These are phyloP conservation scores for Ochropacha duplaris DNA, from an alignment of 2,888 invertebrate genomes.

Conservation along the genomic window DNA sequence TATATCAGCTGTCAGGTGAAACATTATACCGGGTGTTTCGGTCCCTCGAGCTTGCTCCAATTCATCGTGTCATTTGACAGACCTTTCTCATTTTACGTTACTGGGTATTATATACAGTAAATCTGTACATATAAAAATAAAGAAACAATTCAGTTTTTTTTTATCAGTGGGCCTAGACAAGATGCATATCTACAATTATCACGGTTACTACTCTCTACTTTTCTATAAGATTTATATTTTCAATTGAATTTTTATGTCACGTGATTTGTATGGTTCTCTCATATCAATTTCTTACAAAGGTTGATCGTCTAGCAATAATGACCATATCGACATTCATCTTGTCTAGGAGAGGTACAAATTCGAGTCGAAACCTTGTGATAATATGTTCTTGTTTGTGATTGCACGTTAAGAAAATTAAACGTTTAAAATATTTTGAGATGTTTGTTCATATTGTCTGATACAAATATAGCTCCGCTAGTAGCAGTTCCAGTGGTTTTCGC, in stretches of 20 bases:
- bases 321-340: too few relatives aligned
- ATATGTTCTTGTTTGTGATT: conserved; percentile 37
- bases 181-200: too few relatives aligned
- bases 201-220: too few relatives aligned
- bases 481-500: conserved; percentile 7
- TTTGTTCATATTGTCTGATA: conserved; percentile 14
- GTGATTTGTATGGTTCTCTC: too few relatives aligned
- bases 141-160: too few relatives aligned
- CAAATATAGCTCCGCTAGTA: conserved; percentile 9
- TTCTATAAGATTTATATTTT: too few relatives aligned
- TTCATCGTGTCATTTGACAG: conserved; percentile 77
- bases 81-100: conserved; percentile 77
- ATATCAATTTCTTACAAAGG: too few relatives aligned
- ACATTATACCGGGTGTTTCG: conserved; percentile 71
- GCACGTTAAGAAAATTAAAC: conserved; percentile 34
- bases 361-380: conserved; percentile 31
- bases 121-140: conserved; percentile 22
- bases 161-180: too few relatives aligned
- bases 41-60: conserved; percentile 73
- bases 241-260: too few relatives aligned
- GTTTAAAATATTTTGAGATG: conserved; percentile 29
- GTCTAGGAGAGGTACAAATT: too few relatives aligned
- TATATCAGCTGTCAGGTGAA: conserved; percentile 76
- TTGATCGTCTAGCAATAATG: too few relatives aligned
- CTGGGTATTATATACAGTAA: conserved; percentile 33